Base-by-base conservation (phyloP, 2,797 vertebrate species). In the Sebastes itinus region DNA sequence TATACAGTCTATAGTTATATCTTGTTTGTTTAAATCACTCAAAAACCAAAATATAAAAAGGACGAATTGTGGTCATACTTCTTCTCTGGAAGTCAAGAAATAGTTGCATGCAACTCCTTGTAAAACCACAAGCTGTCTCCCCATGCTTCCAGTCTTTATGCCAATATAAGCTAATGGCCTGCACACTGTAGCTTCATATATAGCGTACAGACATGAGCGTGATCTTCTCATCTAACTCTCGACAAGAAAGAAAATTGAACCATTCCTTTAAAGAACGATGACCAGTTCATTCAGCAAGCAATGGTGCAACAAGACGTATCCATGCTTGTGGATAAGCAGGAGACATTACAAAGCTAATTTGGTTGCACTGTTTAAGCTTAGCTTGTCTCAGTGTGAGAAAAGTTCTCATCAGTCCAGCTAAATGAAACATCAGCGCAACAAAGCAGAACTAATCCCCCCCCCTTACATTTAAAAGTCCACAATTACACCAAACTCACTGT, bases 401-500 rank as follows among this genome's bases (percentile, higher is more conserved):
- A 52, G 56, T 70, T 82, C 67, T 75, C 82, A 79, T 82, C 79
- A 65, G 58, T 78, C 76, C 75, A n/a, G 30, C 72, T 83, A 89
- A 88, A 86, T 82, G 79, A 85, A 83, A 84, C 85, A 80, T 81
- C 82, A 82, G 55, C 33, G 60, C 58, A 23, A 74, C 80, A 59
- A 75, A 22, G 60, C 77, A 64, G 69, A 75, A 75, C 75, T 81
- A 90, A 86, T 86, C 88, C 59, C 62, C 32, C 73, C 64, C 62
- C 9, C 8, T n/a, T 32, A 55, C 75, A 78, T 80, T 84, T 81
- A 79, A 88, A 92, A 86, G 72, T 87, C 86, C 35, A 72, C 88
- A 90, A 90, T 93, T 92, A 91, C 46, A 70, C 65, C 59, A 73
- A 78, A 75, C 75, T 72, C 74, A 82, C 75, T 60, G 78, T 83